Evolutionary conservation across 2,888 invertebrate genomes (phyloP).

Genomic region (Charanyca ferruginea): DNA sequence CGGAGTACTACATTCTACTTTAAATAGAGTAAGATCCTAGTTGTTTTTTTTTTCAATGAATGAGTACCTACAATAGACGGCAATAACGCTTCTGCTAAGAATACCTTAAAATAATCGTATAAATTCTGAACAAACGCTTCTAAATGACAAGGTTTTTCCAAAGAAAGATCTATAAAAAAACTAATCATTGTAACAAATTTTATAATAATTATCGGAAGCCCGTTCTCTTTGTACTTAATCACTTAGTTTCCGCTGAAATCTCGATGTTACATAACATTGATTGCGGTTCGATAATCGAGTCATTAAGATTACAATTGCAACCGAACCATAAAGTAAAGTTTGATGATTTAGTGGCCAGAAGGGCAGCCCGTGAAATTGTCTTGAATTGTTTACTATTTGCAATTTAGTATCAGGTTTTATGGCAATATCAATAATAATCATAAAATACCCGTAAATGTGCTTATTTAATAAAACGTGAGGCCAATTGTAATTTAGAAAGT

Average conservation of each 20-base stretch:
- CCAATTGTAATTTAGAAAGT: no score
- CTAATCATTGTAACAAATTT: neutral
- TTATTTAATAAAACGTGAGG: no score
- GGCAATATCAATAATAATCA: no score
- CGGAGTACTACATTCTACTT: no score
- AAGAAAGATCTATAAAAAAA: constrained; percentile 12
- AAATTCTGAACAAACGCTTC: neutral
- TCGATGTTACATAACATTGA: constrained; percentile 50
- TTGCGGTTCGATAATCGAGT: constrained; percentile 40
- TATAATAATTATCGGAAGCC: constrained; percentile 20
- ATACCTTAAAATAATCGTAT: neutral
- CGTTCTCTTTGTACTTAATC: constrained; percentile 7
- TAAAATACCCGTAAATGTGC: no score
- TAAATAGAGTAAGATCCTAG: no score
- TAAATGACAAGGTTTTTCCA: neutral
- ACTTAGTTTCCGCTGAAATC: constrained; percentile 36
- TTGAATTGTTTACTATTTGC: no score
- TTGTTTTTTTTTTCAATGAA: no score
- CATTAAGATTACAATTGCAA: constrained; percentile 18
- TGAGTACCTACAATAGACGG: no score
- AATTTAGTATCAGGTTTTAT: no score
- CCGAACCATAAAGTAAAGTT: constrained; percentile 17
- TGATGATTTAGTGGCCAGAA: neutral
- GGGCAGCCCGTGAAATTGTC: no score
- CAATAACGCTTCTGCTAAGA: neutral